Evolutionary conservation across 92 coral and sea anemone genomes (phyloP), one percentile per base, ranked within the genome.

Genomic region (Pocillopora grandis): DNA sequence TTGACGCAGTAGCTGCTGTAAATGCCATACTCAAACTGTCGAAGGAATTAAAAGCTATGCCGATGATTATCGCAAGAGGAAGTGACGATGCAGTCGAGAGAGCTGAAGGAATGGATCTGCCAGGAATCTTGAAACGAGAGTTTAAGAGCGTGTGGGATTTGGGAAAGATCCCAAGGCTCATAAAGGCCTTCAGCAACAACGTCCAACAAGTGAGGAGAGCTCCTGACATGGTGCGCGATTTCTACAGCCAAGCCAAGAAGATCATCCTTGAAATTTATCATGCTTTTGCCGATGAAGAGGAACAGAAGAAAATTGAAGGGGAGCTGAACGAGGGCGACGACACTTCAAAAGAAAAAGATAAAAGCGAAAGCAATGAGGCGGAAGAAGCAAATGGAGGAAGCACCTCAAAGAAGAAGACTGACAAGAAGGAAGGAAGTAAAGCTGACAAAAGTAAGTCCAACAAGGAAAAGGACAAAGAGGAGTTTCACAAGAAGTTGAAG

Each of bases 171-270:
- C 23, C 23, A 23, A 23, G 23, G 23, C 23, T 23, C 23, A 23
- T 0, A 23, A 23, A 23, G 23, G 23, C 23, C 23, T 23, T 23
- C 23, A 74, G 59, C 36, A 82, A 87, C 21, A 93, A 93, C 72
- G 80, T 81, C 20, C 71, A 84, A 77, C 90, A 91, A 72, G 12
- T 93, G 72, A 89, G 86, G 72, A 74, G 78, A 42, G 91, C 97
- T 55, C 97, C 97, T 1, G 27, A 56, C 12, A 93, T 93, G 97
- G 90, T 91, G 42, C 68, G 76, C 48, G 91, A 93, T n/a, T 93
- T 93, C 74, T 91, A 86, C 88, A 76, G 79, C 57, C 77, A 89
- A 76, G 88, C 88, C 14, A 79, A 23, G 23, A 23, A 23, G 23
- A 23, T 23, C 23, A 23, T 23, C 23, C 23, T 23, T 23, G 23